Base-by-base conservation (phyloP, 2,797 vertebrate species). In the Bufotes viridis region DNA sequence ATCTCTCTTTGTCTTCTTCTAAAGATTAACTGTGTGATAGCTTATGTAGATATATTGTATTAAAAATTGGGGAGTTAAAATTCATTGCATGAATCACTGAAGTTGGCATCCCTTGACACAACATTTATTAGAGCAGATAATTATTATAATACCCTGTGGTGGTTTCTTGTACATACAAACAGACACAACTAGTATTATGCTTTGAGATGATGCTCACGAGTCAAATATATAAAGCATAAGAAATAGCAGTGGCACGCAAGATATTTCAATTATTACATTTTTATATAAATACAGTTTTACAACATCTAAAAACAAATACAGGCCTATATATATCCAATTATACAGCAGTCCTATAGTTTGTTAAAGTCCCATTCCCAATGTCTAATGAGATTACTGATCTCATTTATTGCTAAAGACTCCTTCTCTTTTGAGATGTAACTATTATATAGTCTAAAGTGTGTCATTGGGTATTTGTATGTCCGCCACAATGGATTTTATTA, bases 71-170 rank as follows among this genome's bases (percentile, higher is more conserved):
- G 10, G 74, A 14, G 11, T 53, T 2, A 53, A 76, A 76, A 53
- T 55, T 76, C 22, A 53, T 76, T 76, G 24, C 49, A 76, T 76
- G 74, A 55, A 5, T 76, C 49, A 55, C 72, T 53, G 51, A 14
- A 13, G 74, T 24, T 55, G 51, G 53, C 51, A 55, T 53, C 51
- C 49, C 49, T 55, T 24, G 74, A 76, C 49, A 76, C 15, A 49
- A 53, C 3, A 76, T 76, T 53, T 76, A 76, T 76, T 76, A 76
- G 20, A 15, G 22, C 42, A 76, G 49, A 51, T 76, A 76, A 53
- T 76, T 24, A 75, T 24, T 76, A 34, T 76, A n/a, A 53, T 53
- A 24, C 74, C 9, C 49, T 76, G 51, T 51, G 22, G 74, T 13
- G 22, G 17, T n/a, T 55, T 53, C 74, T 53, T n/a, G 49, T 12